These are phyloP conservation scores for Oscheius sp. DNA, from an alignment of 2,888 invertebrate genomes.

Conservation along the genomic window DNA sequence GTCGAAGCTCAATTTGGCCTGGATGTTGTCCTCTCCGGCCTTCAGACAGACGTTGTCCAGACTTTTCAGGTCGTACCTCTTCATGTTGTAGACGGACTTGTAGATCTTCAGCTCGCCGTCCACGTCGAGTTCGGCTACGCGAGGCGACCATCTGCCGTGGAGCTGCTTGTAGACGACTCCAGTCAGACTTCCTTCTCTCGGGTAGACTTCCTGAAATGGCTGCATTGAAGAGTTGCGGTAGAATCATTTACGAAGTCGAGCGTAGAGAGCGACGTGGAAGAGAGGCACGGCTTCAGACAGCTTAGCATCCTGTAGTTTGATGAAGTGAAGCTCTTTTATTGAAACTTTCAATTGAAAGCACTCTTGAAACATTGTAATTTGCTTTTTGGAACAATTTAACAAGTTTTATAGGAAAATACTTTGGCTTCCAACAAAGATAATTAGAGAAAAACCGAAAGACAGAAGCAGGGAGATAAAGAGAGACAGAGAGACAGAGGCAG, in stretches of 20 bases:
- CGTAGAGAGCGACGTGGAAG: background rate
- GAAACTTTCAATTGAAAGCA: too few relatives aligned
- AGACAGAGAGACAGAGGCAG: too few relatives aligned
- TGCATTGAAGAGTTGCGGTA: background rate
- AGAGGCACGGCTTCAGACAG: constrained; percentile 4
- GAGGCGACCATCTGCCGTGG: constrained; percentile 5
- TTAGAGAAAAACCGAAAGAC: too few relatives aligned
- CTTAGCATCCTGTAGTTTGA: background rate
- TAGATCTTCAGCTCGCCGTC: constrained; percentile 2
- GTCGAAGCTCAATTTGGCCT: constrained; percentile 4
- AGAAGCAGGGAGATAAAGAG: too few relatives aligned
- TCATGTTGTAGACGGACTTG: background rate
- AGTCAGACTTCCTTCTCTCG: background rate
- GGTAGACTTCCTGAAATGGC: background rate
- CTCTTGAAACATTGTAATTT: too few relatives aligned
- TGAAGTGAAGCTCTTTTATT: too few relatives aligned
- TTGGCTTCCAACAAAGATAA: too few relatives aligned
- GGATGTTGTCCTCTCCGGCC: constrained; percentile 1
- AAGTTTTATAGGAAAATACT: too few relatives aligned
- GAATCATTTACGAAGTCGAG: background rate
- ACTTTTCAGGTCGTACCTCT: background rate
- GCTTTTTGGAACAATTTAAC: too few relatives aligned
- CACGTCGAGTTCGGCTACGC: constrained; percentile 4
- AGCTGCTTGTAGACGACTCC: background rate
- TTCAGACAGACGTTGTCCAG: constrained; percentile 8